phyloP scores from a whole-genome alignment of 2,888 invertebrate genomes.

The Andrena praecox region DNA sequence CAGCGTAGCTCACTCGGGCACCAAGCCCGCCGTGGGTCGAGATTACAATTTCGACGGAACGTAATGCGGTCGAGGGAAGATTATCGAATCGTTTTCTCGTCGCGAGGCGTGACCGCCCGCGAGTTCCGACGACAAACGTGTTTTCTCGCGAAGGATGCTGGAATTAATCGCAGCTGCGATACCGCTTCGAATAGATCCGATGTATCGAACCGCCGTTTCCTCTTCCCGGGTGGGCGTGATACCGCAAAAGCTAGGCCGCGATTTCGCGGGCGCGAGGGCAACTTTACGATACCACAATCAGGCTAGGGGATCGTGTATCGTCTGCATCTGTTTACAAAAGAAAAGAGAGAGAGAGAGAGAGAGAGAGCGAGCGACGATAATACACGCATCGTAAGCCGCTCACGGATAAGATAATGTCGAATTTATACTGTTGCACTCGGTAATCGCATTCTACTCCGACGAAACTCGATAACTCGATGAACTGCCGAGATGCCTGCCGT shows the following conservation, averaged over 20 bases:
- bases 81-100: conserved; percentile 3
- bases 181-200: conserved; percentile 21
- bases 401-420: conserved; percentile 64
- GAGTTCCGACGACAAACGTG: conserved; percentile 9
- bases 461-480: conserved; percentile 43
- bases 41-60: background rate
- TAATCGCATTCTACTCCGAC: conserved; percentile 37
- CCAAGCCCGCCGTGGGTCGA: too few species aligned
- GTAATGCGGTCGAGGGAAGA: background rate
- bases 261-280: background rate
- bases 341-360: background rate
- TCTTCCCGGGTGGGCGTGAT: background rate
- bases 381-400: conserved; percentile 37
- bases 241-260: background rate
- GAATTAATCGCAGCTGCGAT: conserved; percentile 11
- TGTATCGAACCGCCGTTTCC: background rate
- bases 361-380: conserved; percentile 43
- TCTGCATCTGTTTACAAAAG: conserved; percentile 49
- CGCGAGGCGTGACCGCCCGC: background rate
- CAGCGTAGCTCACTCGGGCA: too few species aligned
- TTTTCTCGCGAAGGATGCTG: conserved; percentile 2
- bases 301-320: conserved; percentile 40
- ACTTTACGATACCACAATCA: conserved; percentile 39
- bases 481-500: conserved; percentile 17
- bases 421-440: conserved; percentile 46